Conservation (phyloP, 2,888 invertebrate genomes). For the Zele albiditarsus region DNA sequence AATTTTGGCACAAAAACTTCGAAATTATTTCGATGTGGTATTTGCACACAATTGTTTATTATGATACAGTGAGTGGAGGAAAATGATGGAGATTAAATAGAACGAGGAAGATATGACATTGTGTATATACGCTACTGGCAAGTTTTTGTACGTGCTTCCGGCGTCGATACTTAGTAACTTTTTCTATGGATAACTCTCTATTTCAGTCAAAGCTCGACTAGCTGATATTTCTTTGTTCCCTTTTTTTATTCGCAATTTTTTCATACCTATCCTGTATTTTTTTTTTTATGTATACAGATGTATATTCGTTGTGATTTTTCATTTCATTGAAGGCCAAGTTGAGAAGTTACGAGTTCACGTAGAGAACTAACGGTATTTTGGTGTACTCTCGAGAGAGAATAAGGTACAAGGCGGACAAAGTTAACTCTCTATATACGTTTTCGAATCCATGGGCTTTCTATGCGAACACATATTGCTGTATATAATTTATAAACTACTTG, state of each 20-base stretch:
- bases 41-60: not conserved
- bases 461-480: not conserved
- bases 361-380: slow-evolving; percentile 30
- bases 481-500: not conserved
- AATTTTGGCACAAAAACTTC: no score
- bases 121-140: slow-evolving; percentile 4
- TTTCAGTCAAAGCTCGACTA: not conserved
- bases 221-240: not conserved
- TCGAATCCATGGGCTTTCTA: not conserved
- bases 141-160: slow-evolving; percentile 31
- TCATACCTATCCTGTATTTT: not conserved
- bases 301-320: slow-evolving; percentile 29
- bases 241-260: not conserved
- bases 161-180: slow-evolving; percentile 34
- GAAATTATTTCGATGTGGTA: no score
- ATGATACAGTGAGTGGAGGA: not conserved
- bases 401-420: not conserved
- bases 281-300: not conserved
- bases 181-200: not conserved
- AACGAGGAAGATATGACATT: not conserved
- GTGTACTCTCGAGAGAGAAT: slow-evolving; percentile 10
- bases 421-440: not conserved
- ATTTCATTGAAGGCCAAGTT: slow-evolving; percentile 38
- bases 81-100: slow-evolving; percentile 5
- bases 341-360: slow-evolving; percentile 31